Evolutionary conservation across 2,888 invertebrate species (phyloP).

Genomic region (Drosophila histrio): DNA sequence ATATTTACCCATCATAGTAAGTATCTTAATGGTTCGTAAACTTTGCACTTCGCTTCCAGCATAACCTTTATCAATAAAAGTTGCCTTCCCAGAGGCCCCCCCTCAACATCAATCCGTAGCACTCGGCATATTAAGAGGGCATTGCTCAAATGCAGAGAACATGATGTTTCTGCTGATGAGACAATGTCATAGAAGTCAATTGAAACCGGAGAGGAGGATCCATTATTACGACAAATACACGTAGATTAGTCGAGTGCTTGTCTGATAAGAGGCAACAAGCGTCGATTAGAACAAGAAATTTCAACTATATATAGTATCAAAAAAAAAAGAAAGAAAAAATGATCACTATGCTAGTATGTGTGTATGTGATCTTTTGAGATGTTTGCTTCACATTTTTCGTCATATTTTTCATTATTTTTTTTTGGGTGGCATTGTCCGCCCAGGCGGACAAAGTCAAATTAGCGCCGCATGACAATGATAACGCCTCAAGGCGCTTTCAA

Average conservation of each 20-base stretch:
- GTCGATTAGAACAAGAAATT: constrained; percentile 36
- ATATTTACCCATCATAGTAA: background rate
- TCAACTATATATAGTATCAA: background rate
- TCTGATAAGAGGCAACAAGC: constrained; percentile 35
- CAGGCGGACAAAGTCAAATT: constrained; percentile 47
- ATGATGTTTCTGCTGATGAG: constrained; percentile 41
- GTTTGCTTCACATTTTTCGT: background rate
- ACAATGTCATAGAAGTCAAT: constrained; percentile 61
- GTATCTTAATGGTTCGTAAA: background rate
- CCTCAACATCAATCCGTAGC: background rate
- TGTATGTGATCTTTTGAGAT: constrained; percentile 13
- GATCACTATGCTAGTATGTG: background rate
- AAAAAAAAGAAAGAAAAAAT: background rate
- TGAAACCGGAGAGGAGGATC: constrained; percentile 29
- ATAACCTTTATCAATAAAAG: constrained; percentile 4
- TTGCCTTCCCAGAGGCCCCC: background rate
- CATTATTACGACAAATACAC: constrained; percentile 9
- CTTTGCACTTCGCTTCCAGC: background rate
- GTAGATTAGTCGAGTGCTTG: constrained; percentile 34
- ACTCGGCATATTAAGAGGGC: constrained; percentile 20
- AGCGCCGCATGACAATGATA: constrained; percentile 70
- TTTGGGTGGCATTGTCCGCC: constrained; percentile 47
- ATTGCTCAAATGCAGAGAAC: constrained; percentile 20
- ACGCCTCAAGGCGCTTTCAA: constrained; percentile 74
- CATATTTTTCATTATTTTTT: background rate